Evolutionary conservation across 2,797 vertebrate species (phyloP), one percentile per base, ranked within the genome.

Genomic region (Malacoctenus gilli): DNA sequence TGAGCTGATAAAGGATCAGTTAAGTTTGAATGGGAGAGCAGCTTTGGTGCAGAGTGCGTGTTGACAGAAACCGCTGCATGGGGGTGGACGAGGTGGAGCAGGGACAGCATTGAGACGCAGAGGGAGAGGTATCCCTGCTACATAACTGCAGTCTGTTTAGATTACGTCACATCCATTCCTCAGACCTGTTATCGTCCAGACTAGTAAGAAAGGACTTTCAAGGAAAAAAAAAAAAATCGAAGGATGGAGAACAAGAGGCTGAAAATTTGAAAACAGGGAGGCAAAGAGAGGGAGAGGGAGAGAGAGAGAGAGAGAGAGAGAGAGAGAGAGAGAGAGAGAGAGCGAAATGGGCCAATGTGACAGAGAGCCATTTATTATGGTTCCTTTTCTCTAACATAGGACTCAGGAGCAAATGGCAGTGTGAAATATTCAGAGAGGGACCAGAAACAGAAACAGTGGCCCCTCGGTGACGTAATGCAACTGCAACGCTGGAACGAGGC

Each of bases 91-190:
- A 32, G 48, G 30, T 44, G 58, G 48, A 50, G 42, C 5, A 31
- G 38, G 41, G 57, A 41, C 42, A 44, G 56, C 36, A 35, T 21
- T 41, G 18, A 59, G 31, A 39, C 52, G 59, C 5, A 16, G 38
- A 59, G 41, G 62, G 42, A 72, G 66, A 50, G 44, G 63, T 72
- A 68, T 68, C 61, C 66, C 75, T 75, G 73, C 85, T 72, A 83
- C 64, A 54, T 51, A 76, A 48, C 65, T 60, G 73, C 69, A 80
- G 77, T 88, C 64, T 72, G 66, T 83, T 85, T 77, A 68, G 65
- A 85, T 90, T 83, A 85, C 71, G 87, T 89, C 82, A 85, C 79
- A 86, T 77, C 52, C 69, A 87, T 85, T 80, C 87, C 84, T 85
- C 74, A 84, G 69, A 80, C 40, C 70, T 77, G 84, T 86, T 85